These are phyloP conservation scores for Vollenhovia emeryi DNA, from an alignment of 1,140 invertebrate species.

Conservation along the genomic window DNA sequence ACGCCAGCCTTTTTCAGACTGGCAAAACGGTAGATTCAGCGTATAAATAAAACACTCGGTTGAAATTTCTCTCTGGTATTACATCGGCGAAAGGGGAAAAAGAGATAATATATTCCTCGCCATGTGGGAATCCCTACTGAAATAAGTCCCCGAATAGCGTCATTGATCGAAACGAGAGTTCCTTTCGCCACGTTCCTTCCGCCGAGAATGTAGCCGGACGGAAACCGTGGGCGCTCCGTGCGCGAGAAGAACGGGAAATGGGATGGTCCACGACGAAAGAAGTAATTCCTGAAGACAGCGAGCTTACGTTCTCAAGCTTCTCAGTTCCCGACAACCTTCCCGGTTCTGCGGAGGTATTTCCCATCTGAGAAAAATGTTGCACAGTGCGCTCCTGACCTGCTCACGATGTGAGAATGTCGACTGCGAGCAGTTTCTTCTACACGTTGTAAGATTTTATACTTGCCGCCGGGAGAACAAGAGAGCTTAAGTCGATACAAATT, in stretches of 20 bases:
- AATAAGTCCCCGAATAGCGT: conserved; percentile 44
- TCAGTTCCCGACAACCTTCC: conserved; percentile 56
- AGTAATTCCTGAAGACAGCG: conserved; percentile 59
- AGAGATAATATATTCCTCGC: not conserved
- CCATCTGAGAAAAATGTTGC: conserved; percentile 58
- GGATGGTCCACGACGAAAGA: conserved; percentile 46
- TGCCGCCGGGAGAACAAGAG: not conserved
- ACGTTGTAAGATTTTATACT: conserved; percentile 41
- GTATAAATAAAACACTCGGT: not conserved
- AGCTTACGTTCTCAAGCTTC: conserved; percentile 59
- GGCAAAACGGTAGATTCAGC: not conserved
- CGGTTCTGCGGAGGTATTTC: conserved; percentile 39
- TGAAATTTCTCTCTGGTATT: conserved; percentile 12
- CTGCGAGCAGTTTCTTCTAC: conserved; percentile 39
- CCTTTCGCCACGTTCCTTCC: conserved; percentile 22
- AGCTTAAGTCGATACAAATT: conserved; percentile 54
- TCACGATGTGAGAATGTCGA: conserved; percentile 56
- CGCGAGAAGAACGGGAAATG: conserved; percentile 51
- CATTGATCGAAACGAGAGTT: conserved; percentile 50
- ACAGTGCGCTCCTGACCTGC: conserved; percentile 38
- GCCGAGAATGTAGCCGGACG: conserved; percentile 29
- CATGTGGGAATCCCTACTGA: conserved; percentile 11
- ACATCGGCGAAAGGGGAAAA: not conserved
- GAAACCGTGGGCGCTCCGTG: conserved; percentile 21
- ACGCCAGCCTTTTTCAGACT: not conserved